phyloP scores from a whole-genome alignment of 2,113 vertebrate genomes.

The Andinoacara biseriatus region DNA sequence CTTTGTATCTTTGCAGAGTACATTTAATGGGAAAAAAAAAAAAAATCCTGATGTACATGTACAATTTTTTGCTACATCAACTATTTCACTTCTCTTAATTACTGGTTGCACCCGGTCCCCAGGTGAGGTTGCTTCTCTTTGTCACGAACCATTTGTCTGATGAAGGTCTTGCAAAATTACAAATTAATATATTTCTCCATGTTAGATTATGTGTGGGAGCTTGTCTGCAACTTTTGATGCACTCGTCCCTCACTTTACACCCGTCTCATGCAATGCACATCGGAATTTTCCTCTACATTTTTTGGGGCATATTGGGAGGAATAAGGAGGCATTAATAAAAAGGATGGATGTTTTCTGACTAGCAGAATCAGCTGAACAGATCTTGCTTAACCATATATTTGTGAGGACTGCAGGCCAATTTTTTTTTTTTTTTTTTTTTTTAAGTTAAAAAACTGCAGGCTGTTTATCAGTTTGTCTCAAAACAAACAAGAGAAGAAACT shows the following conservation, averaged over 20 bases:
- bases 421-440: background rate
- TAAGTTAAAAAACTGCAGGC: background rate
- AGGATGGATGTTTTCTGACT: background rate
- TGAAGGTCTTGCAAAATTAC: background rate
- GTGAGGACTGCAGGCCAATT: background rate
- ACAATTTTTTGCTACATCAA: background rate
- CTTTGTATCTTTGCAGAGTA: background rate
- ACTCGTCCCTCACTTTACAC: background rate
- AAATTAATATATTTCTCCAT: background rate
- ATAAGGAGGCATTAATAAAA: background rate
- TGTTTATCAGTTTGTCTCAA: background rate
- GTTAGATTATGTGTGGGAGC: background rate
- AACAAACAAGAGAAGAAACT: background rate
- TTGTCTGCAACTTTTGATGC: background rate
- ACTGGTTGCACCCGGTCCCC: background rate
- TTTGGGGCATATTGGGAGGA: background rate
- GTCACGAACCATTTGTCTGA: background rate
- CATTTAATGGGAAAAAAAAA: background rate
- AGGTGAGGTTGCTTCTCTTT: background rate
- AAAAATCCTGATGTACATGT: background rate
- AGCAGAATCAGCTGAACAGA: background rate
- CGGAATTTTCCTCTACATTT: background rate
- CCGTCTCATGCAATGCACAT: background rate
- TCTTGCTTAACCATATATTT: background rate
- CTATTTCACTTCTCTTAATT: background rate